Evolutionary conservation across 1,140 invertebrate genomes (phyloP).

Genomic region (Oedothorax gibbosus): DNA sequence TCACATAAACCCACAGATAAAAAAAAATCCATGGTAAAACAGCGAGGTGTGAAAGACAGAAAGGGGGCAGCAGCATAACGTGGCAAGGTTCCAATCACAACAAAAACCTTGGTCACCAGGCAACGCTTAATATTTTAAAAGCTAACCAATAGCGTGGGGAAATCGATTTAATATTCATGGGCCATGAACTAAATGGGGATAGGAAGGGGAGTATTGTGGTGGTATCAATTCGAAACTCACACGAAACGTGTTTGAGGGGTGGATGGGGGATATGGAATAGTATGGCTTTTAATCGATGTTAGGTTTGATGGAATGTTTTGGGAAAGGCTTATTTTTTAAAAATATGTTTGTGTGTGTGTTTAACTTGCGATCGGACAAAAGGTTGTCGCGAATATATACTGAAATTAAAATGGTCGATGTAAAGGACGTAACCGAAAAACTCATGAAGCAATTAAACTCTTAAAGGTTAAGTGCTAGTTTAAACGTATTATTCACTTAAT

Average conservation of each 20-base stretch:
- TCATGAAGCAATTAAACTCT: too few species aligned
- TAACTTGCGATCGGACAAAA: too few species aligned
- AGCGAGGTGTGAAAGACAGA: not conserved
- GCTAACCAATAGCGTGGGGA: constrained; percentile 46
- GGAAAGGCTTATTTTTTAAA: too few species aligned
- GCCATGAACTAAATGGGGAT: constrained; percentile 26
- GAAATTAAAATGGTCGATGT: too few species aligned
- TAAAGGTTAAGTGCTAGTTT: too few species aligned
- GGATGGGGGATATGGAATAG: constrained; percentile 33
- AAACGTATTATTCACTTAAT: too few species aligned
- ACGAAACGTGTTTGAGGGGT: constrained; percentile 44
- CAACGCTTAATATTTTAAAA: constrained; percentile 57
- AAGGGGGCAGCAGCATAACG: constrained; percentile 2
- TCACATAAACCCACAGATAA: too few species aligned
- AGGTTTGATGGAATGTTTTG: too few species aligned
- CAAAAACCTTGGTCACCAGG: constrained; percentile 40
- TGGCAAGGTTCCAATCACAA: constrained; percentile 55
- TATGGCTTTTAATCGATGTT: constrained; percentile 37
- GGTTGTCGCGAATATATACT: too few species aligned
- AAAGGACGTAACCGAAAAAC: too few species aligned
- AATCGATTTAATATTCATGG: constrained; percentile 57
- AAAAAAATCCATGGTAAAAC: constrained; percentile 2
- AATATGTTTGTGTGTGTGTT: too few species aligned
- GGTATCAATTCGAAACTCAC: constrained; percentile 51
- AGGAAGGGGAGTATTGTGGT: constrained; percentile 8